These are phyloP conservation scores for Morinoia aosen DNA, from an alignment of 2,888 invertebrate genomes.

Conservation along the genomic window DNA sequence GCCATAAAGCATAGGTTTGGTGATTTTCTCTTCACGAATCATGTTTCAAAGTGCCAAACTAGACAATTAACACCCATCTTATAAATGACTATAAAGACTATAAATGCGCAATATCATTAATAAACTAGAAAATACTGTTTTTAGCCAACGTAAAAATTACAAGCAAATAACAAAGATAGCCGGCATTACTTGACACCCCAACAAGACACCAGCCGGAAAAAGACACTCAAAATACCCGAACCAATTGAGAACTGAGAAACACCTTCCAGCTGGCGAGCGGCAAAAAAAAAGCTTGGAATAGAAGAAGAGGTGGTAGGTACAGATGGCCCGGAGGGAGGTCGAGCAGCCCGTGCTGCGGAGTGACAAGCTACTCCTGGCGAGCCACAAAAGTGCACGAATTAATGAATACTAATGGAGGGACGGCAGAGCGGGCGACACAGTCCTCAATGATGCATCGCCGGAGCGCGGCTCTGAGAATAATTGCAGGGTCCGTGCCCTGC, in stretches of 20 bases:
- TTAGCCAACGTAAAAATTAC: too few species aligned
- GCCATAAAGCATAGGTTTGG: too few species aligned
- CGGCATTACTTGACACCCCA: not conserved
- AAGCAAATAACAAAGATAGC: too few species aligned
- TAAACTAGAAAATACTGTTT: too few species aligned
- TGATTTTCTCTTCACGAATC: too few species aligned
- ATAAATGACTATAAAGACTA: too few species aligned
- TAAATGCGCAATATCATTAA: too few species aligned
- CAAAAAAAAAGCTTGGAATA: not conserved
- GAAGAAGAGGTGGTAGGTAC: not conserved
- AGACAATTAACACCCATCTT: too few species aligned
- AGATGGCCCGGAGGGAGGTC: slow-evolving; percentile 2
- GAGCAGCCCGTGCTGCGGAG: slow-evolving; percentile 7
- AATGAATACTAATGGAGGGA: slow-evolving; percentile 50
- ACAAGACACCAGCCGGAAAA: not conserved
- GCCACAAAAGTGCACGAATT: slow-evolving; percentile 47
- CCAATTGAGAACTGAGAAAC: not conserved
- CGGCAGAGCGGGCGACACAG: not conserved
- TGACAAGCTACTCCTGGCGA: slow-evolving; percentile 36
- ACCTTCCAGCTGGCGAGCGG: not conserved
- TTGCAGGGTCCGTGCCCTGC: not conserved
- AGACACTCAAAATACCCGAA: not conserved
- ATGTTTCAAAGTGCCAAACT: too few species aligned
- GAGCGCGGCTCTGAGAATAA: not conserved
- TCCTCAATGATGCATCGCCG: slow-evolving; percentile 42